Evolutionary conservation across 2,113 vertebrate genomes (phyloP).

Genomic region (Anarhynchus alexandrinus): DNA sequence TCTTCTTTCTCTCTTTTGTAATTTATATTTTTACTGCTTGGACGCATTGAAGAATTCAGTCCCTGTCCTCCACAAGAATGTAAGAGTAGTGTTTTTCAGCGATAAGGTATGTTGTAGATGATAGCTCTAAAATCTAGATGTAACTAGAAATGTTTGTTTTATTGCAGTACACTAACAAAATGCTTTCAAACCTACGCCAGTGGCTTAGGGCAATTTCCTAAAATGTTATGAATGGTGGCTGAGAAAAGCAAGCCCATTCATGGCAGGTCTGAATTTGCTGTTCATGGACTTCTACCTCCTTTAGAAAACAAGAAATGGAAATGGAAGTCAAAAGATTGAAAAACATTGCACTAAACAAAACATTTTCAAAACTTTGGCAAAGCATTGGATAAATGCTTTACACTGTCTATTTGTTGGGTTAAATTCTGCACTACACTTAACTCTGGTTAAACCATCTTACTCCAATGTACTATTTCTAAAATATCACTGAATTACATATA

Average conservation of each 20-base stretch:
- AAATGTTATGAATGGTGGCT: not conserved
- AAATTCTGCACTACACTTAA: not conserved
- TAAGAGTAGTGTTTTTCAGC: not conserved
- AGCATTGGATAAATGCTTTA: not conserved
- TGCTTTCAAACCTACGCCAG: not conserved
- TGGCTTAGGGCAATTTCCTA: not conserved
- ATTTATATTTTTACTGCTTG: not conserved
- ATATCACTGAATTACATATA: not conserved
- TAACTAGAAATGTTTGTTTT: not conserved
- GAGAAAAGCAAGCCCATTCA: not conserved
- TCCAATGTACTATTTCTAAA: not conserved
- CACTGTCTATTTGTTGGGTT: not conserved
- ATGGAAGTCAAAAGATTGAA: not conserved
- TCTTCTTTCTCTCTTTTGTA: not conserved
- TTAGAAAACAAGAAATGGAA: not conserved
- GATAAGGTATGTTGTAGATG: not conserved
- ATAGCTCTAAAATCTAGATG: not conserved
- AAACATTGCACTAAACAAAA: not conserved
- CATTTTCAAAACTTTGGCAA: not conserved
- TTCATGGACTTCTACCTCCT: not conserved
- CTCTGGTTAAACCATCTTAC: not conserved
- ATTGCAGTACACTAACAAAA: not conserved
- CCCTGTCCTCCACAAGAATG: not conserved
- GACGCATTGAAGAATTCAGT: not conserved
- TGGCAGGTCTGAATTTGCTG: not conserved